A percentile compares a stretch with the other conserved stretches of the same genome.
Evolutionary conservation across 2,797 vertebrate species (phyloP).

Genomic region (Peromyscus melanophrys): DNA sequence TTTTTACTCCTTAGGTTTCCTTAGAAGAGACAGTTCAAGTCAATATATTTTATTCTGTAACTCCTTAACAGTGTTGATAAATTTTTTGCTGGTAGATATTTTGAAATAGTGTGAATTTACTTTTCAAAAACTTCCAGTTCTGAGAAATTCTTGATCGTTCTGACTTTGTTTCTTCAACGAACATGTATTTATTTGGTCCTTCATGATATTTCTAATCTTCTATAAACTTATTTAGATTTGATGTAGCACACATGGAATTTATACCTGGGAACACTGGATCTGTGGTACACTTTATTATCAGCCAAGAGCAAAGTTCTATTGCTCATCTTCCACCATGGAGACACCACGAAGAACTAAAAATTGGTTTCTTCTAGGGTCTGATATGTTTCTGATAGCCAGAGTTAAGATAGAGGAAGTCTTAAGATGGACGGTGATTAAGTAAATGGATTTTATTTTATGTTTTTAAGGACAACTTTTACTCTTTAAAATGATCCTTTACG

Average conservation of each 20-base stretch:
- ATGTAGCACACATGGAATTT: background rate
- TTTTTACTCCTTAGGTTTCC: background rate
- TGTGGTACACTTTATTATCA: background rate
- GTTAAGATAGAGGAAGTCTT: conserved; percentile 9
- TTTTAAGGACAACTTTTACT: conserved; percentile 26
- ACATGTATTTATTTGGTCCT: background rate
- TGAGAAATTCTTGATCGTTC: conserved; percentile 44
- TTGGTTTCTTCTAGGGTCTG: background rate
- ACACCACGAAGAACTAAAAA: background rate
- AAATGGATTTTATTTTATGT: background rate
- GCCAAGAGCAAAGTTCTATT: background rate
- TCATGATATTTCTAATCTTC: background rate
- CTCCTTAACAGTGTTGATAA: background rate
- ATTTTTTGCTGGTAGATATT: background rate
- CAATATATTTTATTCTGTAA: conserved; percentile 1
- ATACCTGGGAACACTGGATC: background rate
- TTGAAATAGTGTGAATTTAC: conserved; percentile 4
- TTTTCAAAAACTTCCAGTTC: background rate
- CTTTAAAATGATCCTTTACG: background rate
- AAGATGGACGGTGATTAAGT: background rate
- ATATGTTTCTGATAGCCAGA: background rate
- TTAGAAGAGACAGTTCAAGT: conserved; percentile 4
- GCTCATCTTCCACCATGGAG: background rate
- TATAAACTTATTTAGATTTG: background rate
- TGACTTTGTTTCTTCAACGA: conserved; percentile 26